phyloP scores from a whole-genome alignment of 2,888 invertebrate species.

The Tetropium fuscum region DNA sequence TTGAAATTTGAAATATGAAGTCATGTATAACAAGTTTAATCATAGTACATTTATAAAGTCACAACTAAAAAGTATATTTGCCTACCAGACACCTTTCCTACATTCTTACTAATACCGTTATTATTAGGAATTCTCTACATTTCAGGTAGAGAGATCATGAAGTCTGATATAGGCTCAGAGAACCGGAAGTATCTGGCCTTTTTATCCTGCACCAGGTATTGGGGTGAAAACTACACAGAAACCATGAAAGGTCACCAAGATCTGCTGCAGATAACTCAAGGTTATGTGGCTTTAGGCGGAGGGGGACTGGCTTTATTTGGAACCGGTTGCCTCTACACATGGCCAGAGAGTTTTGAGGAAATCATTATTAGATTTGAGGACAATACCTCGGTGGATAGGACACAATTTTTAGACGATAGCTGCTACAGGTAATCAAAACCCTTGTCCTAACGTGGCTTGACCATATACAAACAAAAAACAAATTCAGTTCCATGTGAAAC shows the following conservation, averaged over 20 bases:
- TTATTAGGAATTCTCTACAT: conserved; percentile 51
- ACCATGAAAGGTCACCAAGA: conserved; percentile 77
- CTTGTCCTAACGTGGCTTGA: too few relatives aligned
- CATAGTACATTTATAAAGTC: too few relatives aligned
- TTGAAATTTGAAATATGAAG: too few relatives aligned
- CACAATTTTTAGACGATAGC: conserved; percentile 89
- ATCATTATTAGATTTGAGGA: conserved; percentile 73
- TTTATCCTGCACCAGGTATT: conserved; percentile 81
- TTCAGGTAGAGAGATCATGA: conserved; percentile 87
- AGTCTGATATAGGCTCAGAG: conserved; percentile 72
- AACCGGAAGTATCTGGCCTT: conserved; percentile 90
- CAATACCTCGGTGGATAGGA: conserved; percentile 75
- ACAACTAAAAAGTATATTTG: too few relatives aligned
- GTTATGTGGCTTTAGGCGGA: conserved; percentile 91
- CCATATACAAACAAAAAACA: neutral
- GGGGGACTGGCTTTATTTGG: conserved; percentile 94
- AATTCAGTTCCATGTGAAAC: neutral
- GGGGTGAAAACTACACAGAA: conserved; percentile 55
- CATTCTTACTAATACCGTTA: too few relatives aligned
- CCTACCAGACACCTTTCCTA: too few relatives aligned
- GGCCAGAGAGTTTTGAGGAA: conserved; percentile 81
- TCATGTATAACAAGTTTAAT: too few relatives aligned
- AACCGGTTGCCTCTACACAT: conserved; percentile 89
- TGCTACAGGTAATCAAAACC: conserved; percentile 78
- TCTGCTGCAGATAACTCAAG: conserved; percentile 77